These are phyloP conservation scores for Conus canariensis DNA, from an alignment of 2,888 invertebrate genomes.

Conservation along the genomic window DNA sequence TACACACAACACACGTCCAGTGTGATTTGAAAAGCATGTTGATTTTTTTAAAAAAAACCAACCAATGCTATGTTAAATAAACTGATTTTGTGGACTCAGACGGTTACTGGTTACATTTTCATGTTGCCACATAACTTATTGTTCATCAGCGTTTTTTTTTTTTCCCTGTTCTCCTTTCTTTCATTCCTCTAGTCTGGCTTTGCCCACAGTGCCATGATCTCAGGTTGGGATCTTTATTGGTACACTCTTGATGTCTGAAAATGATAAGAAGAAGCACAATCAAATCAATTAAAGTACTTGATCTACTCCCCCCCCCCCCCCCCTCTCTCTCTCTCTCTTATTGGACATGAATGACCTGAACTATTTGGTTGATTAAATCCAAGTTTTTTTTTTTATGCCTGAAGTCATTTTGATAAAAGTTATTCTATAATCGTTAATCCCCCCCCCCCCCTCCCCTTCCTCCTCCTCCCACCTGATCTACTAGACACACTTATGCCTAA, in stretches of 20 bases:
- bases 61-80: too few relatives aligned
- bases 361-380: not conserved
- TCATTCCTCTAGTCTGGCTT: not conserved
- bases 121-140: too few relatives aligned
- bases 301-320: not conserved
- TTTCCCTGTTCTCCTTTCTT: not conserved
- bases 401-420: too few relatives aligned
- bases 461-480: too few relatives aligned
- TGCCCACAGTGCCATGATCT: constrained; percentile 19
- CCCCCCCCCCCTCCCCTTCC: too few relatives aligned
- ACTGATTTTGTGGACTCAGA: not conserved
- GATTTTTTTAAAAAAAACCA: too few relatives aligned
- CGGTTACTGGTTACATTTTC: not conserved
- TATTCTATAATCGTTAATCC: too few relatives aligned
- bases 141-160: not conserved
- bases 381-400: too few relatives aligned
- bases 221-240: constrained; percentile 6
- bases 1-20: too few relatives aligned
- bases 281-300: not conserved
- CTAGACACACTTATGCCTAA: too few relatives aligned
- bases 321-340: not conserved
- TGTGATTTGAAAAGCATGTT: too few relatives aligned
- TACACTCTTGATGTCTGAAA: not conserved
- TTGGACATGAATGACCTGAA: not conserved
- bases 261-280: too few relatives aligned